These are phyloP conservation scores for Drosophila pseudoobscura DNA, from an alignment of 1,140 invertebrate genomes.

Conservation along the genomic window DNA sequence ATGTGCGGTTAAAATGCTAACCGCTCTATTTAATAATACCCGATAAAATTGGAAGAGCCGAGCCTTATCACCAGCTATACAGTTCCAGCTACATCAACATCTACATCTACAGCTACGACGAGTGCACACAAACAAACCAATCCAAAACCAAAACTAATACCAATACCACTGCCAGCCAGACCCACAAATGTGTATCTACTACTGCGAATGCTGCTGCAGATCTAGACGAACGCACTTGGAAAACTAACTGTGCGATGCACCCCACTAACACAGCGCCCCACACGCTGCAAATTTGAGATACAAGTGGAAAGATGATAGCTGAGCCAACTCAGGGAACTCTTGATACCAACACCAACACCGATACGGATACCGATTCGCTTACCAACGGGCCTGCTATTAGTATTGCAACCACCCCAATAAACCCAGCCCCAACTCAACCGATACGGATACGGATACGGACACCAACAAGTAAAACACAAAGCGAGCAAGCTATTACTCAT, in stretches of 20 bases:
- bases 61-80: conserved; percentile 17
- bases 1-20: conserved; percentile 3
- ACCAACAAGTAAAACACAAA: conserved; percentile 32
- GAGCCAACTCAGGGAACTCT: conserved; percentile 47
- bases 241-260: neutral
- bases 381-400: neutral
- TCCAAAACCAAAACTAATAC: neutral
- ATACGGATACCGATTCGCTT: no score
- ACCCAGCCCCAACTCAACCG: conserved; percentile 27
- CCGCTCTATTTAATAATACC: conserved; percentile 20
- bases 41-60: conserved; percentile 29
- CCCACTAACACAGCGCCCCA: conserved; percentile 9
- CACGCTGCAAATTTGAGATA: conserved; percentile 26
- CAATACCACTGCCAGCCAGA: conserved; percentile 23
- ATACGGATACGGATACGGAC: conserved; percentile 1
- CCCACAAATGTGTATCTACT: conserved; percentile 9
- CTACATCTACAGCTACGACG: no score
- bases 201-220: conserved; percentile 30
- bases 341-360: conserved; percentile 23
- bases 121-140: no score
- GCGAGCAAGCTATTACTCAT: conserved; percentile 52
- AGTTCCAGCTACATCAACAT: no score
- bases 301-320: conserved; percentile 47
- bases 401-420: conserved; percentile 38
- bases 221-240: conserved; percentile 27